Base-by-base conservation (phyloP, 2,113 vertebrate species). In the Protomyctophum bolini region DNA sequence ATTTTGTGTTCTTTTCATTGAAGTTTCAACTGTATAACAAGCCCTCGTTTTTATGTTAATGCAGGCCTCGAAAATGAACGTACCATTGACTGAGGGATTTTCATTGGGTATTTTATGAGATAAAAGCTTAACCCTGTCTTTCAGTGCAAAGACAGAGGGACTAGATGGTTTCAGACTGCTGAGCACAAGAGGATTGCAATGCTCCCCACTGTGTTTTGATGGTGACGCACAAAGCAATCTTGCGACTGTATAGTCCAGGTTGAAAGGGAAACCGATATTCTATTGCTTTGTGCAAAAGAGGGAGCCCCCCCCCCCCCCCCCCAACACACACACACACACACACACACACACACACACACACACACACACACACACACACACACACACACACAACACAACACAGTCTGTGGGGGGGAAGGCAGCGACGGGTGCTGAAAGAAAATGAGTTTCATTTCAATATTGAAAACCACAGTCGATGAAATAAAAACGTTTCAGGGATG, bases 21-120 rank as follows among this genome's bases (percentile, higher is more conserved):
- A 92, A 91, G 90, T 91, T 85, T 90, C 83, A 6, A 88, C 87
- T 88, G 91, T 92, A 92, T 92, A 94, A 93, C 92, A 92, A 92
- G 91, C 89, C 83, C 85, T 87, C 84, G 87, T 92, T 92, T 91
- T 92, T 86, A 92, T 92, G 91, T 87, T 90, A 93, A 92, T 91
- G 88, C 69, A 2, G 66, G 87, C 82, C 82, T 82, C 70, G 84
- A 83, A 41, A 83, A 91, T 88, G 86, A 88, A 91, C 83, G 86
- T 66, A 63, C 88, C 89, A 78, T 88, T 90, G 90, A 91, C 90
- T 90, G 81, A 85, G 82, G 83, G 82, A 87, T 87, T 91, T 86
- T 88, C 83, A 75, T 79, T 83, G 81, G 85, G 75, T 91, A 91
- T 91, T 41, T 90, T 90, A 90, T 91, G 84, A 87, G 86, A 92